These are phyloP conservation scores for Eulemur macaco DNA, from an alignment of 2,113 vertebrate genomes.

Conservation along the genomic window DNA sequence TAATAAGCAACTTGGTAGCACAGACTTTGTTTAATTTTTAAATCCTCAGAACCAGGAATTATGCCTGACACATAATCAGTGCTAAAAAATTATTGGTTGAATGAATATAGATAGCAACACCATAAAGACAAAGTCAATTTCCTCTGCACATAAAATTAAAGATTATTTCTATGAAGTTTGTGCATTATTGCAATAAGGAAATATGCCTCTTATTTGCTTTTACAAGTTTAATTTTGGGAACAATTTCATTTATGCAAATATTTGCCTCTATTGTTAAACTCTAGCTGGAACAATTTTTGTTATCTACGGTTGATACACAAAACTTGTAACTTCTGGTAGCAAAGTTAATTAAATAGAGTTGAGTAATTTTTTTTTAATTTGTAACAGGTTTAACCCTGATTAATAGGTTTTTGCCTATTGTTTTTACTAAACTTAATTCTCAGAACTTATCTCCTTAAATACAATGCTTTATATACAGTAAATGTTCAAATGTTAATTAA, in stretches of 20 bases:
- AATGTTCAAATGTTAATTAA: constrained; percentile 10
- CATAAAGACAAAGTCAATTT: constrained; percentile 23
- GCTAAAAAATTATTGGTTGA: neutral
- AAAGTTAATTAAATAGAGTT: constrained; percentile 23
- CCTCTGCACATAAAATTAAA: constrained; percentile 47
- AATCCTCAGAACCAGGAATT: neutral
- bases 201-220: constrained; percentile 44
- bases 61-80: neutral
- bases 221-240: constrained; percentile 44
- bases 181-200: constrained; percentile 32
- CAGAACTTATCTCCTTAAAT: constrained; percentile 21
- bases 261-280: constrained; percentile 40
- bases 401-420: neutral
- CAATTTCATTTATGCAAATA: constrained; percentile 51
- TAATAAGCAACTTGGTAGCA: neutral
- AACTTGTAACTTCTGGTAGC: constrained; percentile 4
- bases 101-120: neutral
- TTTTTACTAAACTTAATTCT: constrained; percentile 34
- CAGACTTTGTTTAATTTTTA: constrained; percentile 25
- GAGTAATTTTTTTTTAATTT: neutral
- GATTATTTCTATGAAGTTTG: constrained; percentile 3
- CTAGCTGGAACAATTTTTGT: constrained; percentile 8
- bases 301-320: neutral
- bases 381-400: neutral
- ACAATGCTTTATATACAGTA: neutral